Percentiles rank a stretch among this genome's conserved stretches.
Evolutionary conservation across 2,113 vertebrate genomes (phyloP).

Genomic region (Onychostruthus taczanowskii): DNA sequence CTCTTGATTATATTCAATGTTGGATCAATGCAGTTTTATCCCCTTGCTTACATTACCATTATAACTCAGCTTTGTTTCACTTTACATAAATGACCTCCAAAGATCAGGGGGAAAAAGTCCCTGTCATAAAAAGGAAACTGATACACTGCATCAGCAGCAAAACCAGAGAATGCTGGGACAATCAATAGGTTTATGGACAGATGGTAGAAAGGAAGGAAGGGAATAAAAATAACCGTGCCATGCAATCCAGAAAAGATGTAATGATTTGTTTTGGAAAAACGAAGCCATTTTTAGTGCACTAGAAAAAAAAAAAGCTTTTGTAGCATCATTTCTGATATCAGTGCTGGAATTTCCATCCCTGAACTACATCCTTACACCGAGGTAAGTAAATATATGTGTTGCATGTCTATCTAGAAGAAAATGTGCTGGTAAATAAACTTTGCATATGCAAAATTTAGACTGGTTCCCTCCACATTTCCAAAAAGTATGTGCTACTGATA

Average conservation of each 20-base stretch:
- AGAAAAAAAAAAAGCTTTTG: not conserved
- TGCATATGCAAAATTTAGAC: not conserved
- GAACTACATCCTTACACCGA: not conserved
- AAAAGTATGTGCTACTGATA: not conserved
- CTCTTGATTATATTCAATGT: not conserved
- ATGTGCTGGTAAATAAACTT: not conserved
- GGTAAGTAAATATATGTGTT: fast-evolving
- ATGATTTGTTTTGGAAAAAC: slow-evolving; percentile 43
- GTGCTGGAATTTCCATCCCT: not conserved
- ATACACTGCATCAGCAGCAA: not conserved
- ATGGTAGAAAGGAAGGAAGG: slow-evolving; percentile 7
- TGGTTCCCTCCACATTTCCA: not conserved
- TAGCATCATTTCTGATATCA: not conserved
- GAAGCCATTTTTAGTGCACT: not conserved
- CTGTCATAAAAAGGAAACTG: not conserved
- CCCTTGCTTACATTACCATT: not conserved
- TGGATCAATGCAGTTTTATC: not conserved
- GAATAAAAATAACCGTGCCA: slow-evolving; percentile 29
- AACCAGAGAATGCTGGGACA: not conserved
- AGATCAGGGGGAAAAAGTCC: not conserved
- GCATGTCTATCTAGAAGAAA: not conserved
- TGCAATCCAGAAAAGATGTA: slow-evolving; percentile 20
- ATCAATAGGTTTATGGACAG: slow-evolving; percentile 16
- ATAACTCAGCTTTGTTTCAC: slow-evolving; percentile 3
- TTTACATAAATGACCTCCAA: slow-evolving; percentile 9